Evolutionary conservation across 2,888 invertebrate species (phyloP).

Genomic region (Melikaiella ostensackeni): DNA sequence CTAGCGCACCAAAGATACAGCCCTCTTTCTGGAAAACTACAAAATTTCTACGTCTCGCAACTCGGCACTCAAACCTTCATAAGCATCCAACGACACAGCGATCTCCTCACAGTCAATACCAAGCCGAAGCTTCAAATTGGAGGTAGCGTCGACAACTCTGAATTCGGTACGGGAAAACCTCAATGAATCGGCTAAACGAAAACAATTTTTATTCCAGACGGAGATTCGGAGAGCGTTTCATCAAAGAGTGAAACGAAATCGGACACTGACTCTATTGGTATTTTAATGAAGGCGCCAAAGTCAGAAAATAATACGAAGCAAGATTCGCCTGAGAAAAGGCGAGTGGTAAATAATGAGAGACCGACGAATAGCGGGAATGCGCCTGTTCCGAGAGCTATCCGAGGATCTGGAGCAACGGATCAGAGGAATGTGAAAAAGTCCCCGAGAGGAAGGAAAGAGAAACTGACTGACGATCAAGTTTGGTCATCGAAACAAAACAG

Average conservation of each 20-base stretch:
- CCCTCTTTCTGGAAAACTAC: conserved; percentile 70
- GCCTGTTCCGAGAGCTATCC: conserved; percentile 62
- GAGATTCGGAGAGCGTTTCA: conserved; percentile 15
- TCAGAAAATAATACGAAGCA: conserved; percentile 41
- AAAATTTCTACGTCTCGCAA: conserved; percentile 73
- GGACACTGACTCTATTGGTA: conserved; percentile 36
- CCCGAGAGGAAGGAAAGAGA: conserved; percentile 54
- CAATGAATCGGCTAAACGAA: not conserved
- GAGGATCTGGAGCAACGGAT: conserved; percentile 65
- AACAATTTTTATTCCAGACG: conserved; percentile 10
- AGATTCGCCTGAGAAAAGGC: not conserved
- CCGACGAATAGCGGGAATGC: conserved; percentile 38
- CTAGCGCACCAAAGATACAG: conserved; percentile 72
- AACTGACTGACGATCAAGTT: conserved; percentile 58
- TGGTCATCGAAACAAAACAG: conserved; percentile 59
- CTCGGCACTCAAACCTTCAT: conserved; percentile 69
- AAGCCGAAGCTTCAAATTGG: conserved; percentile 40
- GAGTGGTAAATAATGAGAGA: conserved; percentile 43
- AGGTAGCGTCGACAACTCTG: conserved; percentile 14
- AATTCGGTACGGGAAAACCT: not conserved
- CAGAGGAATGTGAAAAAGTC: conserved; percentile 56
- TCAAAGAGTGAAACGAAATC: conserved; percentile 25
- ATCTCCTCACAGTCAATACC: conserved; percentile 30
- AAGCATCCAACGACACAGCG: conserved; percentile 62
- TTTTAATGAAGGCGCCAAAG: conserved; percentile 47